A percentile compares a stretch with the other conserved stretches of the same genome.
These are phyloP conservation scores for Drosophila kikkawai DNA, from an alignment of 1,140 invertebrate species.

Conservation along the genomic window DNA sequence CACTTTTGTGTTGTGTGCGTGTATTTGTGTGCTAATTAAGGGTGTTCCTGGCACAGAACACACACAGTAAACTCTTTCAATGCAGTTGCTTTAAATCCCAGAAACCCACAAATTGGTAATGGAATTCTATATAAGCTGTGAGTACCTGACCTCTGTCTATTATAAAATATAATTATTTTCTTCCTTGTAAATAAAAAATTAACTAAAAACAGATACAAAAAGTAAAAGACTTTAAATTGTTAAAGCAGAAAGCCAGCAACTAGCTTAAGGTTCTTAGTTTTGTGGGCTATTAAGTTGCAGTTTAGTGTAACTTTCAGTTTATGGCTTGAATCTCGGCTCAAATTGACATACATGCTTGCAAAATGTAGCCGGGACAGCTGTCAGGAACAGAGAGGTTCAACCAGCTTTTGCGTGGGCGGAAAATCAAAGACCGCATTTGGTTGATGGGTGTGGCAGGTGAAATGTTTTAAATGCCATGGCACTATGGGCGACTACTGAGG, in stretches of 20 bases:
- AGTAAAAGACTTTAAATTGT: not conserved
- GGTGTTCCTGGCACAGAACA: not conserved
- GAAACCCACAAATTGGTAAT: not conserved
- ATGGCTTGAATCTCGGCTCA: not conserved
- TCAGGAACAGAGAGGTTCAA: slow-evolving; percentile 4
- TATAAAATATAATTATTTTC: not conserved
- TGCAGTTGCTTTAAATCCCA: not conserved
- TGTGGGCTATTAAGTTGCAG: slow-evolving; percentile 1
- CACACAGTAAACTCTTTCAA: not conserved
- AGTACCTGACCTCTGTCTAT: not conserved
- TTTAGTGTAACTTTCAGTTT: slow-evolving; percentile 6
- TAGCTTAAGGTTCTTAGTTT: not conserved
- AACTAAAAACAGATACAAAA: not conserved
- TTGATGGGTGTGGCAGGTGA: slow-evolving; percentile 7
- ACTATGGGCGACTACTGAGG: slow-evolving; percentile 8
- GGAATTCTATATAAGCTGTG: not conserved
- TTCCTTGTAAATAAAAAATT: not conserved
- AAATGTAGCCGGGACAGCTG: slow-evolving; percentile 24
- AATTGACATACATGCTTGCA: slow-evolving; percentile 14
- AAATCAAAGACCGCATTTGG: slow-evolving; percentile 50
- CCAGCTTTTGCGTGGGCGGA: slow-evolving; percentile 9
- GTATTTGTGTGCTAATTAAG: slow-evolving; percentile 19
- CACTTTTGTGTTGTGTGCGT: not conserved
- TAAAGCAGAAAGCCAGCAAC: no score
- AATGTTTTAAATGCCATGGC: slow-evolving; percentile 43